A percentile compares a stretch with the other conserved stretches of the same genome.
These are phyloP conservation scores for Apamea monoglypha DNA, from an alignment of 2,888 invertebrate genomes.

Conservation along the genomic window DNA sequence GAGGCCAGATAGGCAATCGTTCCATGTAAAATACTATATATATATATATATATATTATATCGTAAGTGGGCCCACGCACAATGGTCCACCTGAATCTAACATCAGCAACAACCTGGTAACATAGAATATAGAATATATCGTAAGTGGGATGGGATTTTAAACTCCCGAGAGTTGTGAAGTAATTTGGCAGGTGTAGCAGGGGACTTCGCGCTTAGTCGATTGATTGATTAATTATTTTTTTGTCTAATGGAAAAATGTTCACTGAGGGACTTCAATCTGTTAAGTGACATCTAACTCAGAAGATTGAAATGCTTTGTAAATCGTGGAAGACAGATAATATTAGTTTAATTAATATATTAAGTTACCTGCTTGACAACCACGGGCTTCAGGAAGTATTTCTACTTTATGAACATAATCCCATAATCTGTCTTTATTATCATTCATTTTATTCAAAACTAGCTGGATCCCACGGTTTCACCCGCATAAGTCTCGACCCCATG, in stretches of 20 bases:
- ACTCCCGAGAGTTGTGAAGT: constrained; percentile 13
- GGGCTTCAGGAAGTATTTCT: background rate
- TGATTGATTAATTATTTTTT: constrained; percentile 54
- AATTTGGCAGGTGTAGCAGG: constrained; percentile 9
- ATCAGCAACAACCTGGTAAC: too few species aligned
- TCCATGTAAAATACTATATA: too few species aligned
- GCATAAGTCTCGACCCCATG: too few species aligned
- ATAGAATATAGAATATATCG: too few species aligned
- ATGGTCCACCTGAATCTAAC: too few species aligned
- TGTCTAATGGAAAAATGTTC: constrained; percentile 30
- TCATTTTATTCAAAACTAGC: background rate
- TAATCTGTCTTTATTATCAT: too few species aligned
- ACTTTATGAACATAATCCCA: background rate
- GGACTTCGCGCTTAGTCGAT: constrained; percentile 19
- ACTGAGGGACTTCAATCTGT: constrained; percentile 26
- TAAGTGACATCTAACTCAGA: constrained; percentile 25
- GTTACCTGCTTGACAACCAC: constrained; percentile 11
- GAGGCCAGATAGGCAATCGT: too few species aligned
- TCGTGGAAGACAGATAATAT: constrained; percentile 25
- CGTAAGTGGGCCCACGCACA: too few species aligned
- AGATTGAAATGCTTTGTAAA: constrained; percentile 34
- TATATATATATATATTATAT: background rate
- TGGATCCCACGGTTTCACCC: too few species aligned
- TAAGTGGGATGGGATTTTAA: background rate
- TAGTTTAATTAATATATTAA: constrained; percentile 31